Evolutionary conservation across 2,888 invertebrate genomes (phyloP).

Genomic region (Xestobium rufovillosum): DNA sequence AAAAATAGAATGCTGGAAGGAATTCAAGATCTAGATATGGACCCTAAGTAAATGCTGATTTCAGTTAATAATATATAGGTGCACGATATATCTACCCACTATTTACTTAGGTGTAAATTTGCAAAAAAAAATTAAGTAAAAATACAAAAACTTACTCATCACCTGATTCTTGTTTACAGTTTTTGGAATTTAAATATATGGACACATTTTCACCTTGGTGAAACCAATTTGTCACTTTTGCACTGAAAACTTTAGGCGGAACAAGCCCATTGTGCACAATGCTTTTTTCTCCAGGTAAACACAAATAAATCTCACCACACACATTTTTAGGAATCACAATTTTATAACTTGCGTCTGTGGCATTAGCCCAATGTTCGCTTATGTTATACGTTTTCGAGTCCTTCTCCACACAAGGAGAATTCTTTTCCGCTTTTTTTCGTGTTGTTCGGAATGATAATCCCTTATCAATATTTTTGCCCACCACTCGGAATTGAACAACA

Average conservation of each 20-base stretch:
- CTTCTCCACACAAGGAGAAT: slow-evolving; percentile 30
- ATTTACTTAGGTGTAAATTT: too few species aligned
- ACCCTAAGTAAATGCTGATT: too few species aligned
- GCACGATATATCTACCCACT: too few species aligned
- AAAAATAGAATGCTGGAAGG: too few species aligned
- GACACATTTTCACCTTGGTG: too few species aligned
- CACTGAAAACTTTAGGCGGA: slow-evolving; percentile 35
- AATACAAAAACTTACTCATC: too few species aligned
- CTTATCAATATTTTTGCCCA: slow-evolving; percentile 34
- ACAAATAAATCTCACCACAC: slow-evolving; percentile 35
- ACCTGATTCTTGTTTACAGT: too few species aligned
- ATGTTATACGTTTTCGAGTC: slow-evolving; percentile 31
- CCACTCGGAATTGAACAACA: slow-evolving; percentile 35
- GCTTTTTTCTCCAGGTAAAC: slow-evolving; percentile 31
- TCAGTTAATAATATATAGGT: too few species aligned
- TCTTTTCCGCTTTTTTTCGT: slow-evolving; percentile 28
- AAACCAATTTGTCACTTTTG: slow-evolving; percentile 41
- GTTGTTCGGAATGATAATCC: slow-evolving; percentile 35
- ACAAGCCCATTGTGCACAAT: slow-evolving; percentile 41
- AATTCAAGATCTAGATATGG: too few species aligned
- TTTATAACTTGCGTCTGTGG: slow-evolving; percentile 30
- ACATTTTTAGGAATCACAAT: slow-evolving; percentile 32
- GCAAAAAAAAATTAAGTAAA: too few species aligned
- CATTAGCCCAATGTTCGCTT: slow-evolving; percentile 29
- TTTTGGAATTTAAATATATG: too few species aligned